Evolutionary conservation across 2,113 vertebrate genomes (phyloP).

Genomic region (Pica pica): DNA sequence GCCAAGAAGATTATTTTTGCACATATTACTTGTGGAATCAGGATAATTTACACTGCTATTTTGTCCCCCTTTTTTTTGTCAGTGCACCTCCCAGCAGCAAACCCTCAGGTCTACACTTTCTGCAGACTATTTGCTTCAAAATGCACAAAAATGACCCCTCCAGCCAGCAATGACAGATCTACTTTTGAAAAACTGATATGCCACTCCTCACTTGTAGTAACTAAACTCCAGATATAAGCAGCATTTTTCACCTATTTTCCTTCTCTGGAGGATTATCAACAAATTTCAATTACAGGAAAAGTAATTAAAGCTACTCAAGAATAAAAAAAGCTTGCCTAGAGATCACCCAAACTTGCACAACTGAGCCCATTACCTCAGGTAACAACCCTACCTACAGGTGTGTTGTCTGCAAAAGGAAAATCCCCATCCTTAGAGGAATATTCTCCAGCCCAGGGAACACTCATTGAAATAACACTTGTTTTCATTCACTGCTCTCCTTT

Average conservation of each 20-base stretch:
- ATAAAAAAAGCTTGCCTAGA: not conserved
- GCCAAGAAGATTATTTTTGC: not conserved
- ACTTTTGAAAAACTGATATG: not conserved
- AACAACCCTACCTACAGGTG: not conserved
- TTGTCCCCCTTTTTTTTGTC: fast-evolving
- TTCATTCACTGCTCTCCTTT: not conserved
- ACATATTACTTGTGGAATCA: not conserved
- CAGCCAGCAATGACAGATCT: not conserved
- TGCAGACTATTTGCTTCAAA: not conserved
- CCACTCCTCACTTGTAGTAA: not conserved
- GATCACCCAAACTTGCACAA: not conserved
- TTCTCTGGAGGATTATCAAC: not conserved
- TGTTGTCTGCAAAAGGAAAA: not conserved
- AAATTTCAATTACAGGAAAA: not conserved
- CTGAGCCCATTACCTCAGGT: not conserved
- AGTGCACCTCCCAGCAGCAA: not conserved
- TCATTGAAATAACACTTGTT: not conserved
- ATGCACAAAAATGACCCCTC: not conserved
- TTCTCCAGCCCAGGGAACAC: not conserved
- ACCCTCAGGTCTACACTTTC: not conserved
- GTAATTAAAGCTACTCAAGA: not conserved
- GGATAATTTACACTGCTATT: not conserved
- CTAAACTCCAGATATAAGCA: not conserved
- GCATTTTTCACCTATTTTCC: not conserved
- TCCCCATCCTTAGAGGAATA: not conserved